These are phyloP conservation scores for Lanius collurio DNA, from an alignment of 2,113 vertebrate species.

Conservation along the genomic window DNA sequence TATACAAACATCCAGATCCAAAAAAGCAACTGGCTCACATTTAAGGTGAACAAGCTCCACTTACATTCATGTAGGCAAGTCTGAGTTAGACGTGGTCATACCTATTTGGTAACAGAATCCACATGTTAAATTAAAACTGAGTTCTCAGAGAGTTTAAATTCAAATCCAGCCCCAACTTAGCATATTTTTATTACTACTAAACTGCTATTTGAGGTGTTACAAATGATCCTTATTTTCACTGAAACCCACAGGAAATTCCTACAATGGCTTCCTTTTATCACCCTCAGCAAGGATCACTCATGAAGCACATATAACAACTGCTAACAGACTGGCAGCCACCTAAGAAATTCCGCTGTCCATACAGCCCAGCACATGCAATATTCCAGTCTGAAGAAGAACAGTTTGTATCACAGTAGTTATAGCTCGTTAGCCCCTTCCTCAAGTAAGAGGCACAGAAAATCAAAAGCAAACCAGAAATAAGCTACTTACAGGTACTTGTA, in stretches of 20 bases:
- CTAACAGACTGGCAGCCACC: not conserved
- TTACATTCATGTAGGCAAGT: not conserved
- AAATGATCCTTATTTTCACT: not conserved
- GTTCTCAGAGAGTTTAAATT: not conserved
- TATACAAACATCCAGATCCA: not conserved
- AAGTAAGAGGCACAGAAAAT: not conserved
- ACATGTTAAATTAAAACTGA: not conserved
- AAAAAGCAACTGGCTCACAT: not conserved
- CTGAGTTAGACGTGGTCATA: not conserved
- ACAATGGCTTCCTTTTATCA: not conserved
- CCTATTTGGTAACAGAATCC: not conserved
- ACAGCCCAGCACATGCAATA: not conserved
- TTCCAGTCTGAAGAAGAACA: not conserved
- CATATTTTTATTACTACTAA: not conserved
- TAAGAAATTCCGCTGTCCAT: not conserved
- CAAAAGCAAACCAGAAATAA: not conserved
- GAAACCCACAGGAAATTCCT: not conserved
- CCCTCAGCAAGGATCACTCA: not conserved
- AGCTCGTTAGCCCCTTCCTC: not conserved
- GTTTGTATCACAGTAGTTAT: not conserved
- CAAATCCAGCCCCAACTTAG: not conserved
- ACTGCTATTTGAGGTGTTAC: not conserved
- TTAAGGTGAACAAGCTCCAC: not conserved
- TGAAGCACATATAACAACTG: not conserved
- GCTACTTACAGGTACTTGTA: slow-evolving; percentile 89